Percentiles rank a stretch among this genome's conserved stretches.
Evolutionary conservation across 2,797 vertebrate genomes (phyloP).

Genomic region (Lithobates sylvaticus): DNA sequence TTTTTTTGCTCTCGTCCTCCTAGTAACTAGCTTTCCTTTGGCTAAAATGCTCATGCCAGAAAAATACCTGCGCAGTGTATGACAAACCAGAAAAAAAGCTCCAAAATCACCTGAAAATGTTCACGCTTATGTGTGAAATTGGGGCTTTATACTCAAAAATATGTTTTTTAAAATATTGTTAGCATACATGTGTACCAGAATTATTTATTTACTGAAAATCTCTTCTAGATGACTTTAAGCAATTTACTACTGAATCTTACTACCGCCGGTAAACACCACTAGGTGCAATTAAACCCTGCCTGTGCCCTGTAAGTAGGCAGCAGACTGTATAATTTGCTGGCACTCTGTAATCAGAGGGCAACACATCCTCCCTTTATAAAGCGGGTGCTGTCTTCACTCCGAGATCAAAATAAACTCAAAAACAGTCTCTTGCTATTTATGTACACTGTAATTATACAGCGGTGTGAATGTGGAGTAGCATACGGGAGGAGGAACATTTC

Average conservation of each 20-base stretch:
- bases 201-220: background rate
- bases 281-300: slow-evolving; percentile 1
- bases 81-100: no score
- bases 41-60: no score
- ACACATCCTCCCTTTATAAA: slow-evolving; percentile 7
- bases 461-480: slow-evolving; percentile 9
- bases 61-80: no score
- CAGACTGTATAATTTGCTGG: slow-evolving; percentile 41
- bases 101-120: no score
- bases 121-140: no score
- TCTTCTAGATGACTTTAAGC: background rate
- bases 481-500: slow-evolving; percentile 17
- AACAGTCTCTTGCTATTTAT: slow-evolving; percentile 34
- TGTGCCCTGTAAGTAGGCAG: background rate
- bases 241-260: background rate
- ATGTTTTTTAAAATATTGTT: no score
- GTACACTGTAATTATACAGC: slow-evolving; percentile 30
- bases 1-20: no score
- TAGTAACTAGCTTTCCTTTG: no score
- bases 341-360: slow-evolving; percentile 43
- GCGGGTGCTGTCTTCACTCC: background rate
- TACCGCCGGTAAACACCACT: background rate
- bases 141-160: no score
- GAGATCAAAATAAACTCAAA: background rate
- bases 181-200: background rate